Conservation (phyloP, 2,113 vertebrate genomes). For the Hyperopisus bebe region DNA sequence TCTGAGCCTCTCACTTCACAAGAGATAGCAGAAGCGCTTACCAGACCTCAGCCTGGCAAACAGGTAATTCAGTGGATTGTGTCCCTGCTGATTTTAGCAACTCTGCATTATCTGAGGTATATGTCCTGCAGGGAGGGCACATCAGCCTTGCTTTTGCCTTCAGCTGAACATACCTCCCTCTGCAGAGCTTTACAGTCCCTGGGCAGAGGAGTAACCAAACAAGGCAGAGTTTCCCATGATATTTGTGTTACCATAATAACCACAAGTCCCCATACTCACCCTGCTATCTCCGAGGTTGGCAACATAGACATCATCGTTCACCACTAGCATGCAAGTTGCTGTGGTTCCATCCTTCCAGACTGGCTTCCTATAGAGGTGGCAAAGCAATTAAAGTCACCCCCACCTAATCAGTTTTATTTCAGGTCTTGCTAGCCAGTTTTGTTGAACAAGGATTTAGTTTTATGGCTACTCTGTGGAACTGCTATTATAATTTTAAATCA, state of each 20-base stretch:
- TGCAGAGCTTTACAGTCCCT: not conserved
- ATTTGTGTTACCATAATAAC: not conserved
- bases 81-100: not conserved
- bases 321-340: conserved; percentile 82
- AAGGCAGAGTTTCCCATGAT: not conserved
- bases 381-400: not conserved
- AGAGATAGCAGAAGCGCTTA: not conserved
- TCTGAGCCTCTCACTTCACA: not conserved
- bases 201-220: not conserved
- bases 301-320: conserved; percentile 81
- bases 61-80: not conserved
- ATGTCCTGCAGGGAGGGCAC: not conserved
- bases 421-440: not conserved
- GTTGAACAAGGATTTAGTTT: not conserved
- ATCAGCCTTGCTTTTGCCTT: not conserved
- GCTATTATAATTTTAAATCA: not conserved
- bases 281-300: conserved; percentile 94
- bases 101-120: not conserved
- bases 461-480: not conserved
- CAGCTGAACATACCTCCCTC: not conserved
- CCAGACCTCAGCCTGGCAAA: not conserved
- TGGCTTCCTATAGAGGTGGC: conserved; percentile 71
- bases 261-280: conserved; percentile 54
- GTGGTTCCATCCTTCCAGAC: conserved; percentile 96
- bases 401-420: not conserved